Evolutionary conservation across 2,888 invertebrate genomes (phyloP).

Genomic region (Epinotia ramella): DNA sequence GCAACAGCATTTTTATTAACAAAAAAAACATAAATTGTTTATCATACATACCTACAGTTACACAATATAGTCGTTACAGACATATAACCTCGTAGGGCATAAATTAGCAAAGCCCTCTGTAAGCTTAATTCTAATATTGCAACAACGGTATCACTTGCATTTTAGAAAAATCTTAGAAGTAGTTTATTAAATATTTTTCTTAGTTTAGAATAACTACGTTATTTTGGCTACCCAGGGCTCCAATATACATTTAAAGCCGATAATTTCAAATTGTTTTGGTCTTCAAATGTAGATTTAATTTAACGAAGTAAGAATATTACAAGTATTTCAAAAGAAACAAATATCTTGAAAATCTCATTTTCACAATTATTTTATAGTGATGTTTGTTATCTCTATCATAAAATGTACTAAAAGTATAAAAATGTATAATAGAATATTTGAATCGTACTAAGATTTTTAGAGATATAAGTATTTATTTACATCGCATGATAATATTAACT

Average conservation of each 20-base stretch:
- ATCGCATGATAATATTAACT: slow-evolving; percentile 34
- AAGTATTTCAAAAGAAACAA: neutral
- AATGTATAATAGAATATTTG: slow-evolving; percentile 19
- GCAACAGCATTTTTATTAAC: slow-evolving; percentile 82
- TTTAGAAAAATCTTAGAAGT: slow-evolving; percentile 59
- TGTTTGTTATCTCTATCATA: neutral
- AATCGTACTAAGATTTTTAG: neutral
- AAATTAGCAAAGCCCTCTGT: slow-evolving; percentile 63
- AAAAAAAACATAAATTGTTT: slow-evolving; percentile 69
- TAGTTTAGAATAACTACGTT: slow-evolving; percentile 39
- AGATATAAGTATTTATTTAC: slow-evolving; percentile 34
- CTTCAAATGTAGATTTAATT: slow-evolving; percentile 25
- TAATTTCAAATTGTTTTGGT: slow-evolving; percentile 40
- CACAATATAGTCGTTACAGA: slow-evolving; percentile 51
- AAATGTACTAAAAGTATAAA: slow-evolving; percentile 17
- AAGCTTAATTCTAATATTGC: slow-evolving; percentile 81
- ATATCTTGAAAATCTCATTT: slow-evolving; percentile 6
- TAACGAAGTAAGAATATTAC: slow-evolving; percentile 16
- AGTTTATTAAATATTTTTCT: slow-evolving; percentile 46
- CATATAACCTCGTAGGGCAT: slow-evolving; percentile 54
- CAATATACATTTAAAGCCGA: slow-evolving; percentile 45
- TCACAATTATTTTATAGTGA: slow-evolving; percentile 8
- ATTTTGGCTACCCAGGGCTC: slow-evolving; percentile 40
- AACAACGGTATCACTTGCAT: slow-evolving; percentile 82
- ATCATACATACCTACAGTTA: slow-evolving; percentile 48